Evolutionary conservation across 2,888 invertebrate genomes (phyloP).

Genomic region (Sphaerophoria taeniata): DNA sequence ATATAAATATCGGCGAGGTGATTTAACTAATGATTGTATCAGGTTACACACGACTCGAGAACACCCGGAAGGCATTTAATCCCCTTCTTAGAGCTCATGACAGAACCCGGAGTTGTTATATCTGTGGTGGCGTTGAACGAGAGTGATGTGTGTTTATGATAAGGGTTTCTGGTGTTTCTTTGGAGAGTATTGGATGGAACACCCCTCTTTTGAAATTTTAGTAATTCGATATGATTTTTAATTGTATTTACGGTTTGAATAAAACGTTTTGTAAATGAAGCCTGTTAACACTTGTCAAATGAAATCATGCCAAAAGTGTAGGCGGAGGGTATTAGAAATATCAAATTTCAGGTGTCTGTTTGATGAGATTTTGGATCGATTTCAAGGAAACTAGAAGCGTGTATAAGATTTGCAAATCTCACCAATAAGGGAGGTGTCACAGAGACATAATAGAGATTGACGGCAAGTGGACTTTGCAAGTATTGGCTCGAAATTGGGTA

Average conservation of each 20-base stretch:
- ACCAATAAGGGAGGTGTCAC: too few species aligned
- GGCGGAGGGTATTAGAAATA: conserved; percentile 59
- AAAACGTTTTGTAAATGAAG: conserved; percentile 42
- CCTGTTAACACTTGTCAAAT: conserved; percentile 65
- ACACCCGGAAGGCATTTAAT: conserved; percentile 6
- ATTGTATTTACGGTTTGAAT: conserved; percentile 62
- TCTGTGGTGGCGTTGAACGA: conserved; percentile 1
- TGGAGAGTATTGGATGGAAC: too few species aligned
- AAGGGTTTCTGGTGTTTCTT: conserved; percentile 21
- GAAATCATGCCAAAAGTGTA: conserved; percentile 47
- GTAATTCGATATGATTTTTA: conserved; percentile 70
- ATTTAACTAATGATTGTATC: conserved; percentile 70
- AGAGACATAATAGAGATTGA: too few species aligned
- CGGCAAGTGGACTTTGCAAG: too few species aligned
- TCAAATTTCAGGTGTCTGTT: conserved; percentile 55
- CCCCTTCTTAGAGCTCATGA: conserved; percentile 23
- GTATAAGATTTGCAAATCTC: too few species aligned
- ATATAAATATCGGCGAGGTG: conserved; percentile 9
- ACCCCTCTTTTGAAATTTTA: too few species aligned
- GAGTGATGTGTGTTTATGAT: conserved; percentile 19
- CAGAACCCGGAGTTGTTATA: neutral
- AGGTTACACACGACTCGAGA: conserved; percentile 39
- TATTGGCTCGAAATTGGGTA: too few species aligned
- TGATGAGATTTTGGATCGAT: neutral
- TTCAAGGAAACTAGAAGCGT: too few species aligned